Conservation (phyloP, 2,113 vertebrate species). For the Pionites leucogaster region DNA sequence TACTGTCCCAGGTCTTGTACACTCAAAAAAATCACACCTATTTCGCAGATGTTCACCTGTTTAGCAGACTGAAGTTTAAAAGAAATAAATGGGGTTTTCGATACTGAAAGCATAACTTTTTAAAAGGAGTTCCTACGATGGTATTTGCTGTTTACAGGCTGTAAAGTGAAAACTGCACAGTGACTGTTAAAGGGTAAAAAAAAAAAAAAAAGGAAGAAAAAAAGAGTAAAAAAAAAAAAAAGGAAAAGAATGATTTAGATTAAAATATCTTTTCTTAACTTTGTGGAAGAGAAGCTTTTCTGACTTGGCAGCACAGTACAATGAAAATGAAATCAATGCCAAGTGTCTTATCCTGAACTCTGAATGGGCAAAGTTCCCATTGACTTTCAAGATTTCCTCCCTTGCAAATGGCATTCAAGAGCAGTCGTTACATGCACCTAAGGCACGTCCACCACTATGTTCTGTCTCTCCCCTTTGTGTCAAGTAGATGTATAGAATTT, state of each 20-base stretch:
- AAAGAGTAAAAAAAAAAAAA: too few species aligned
- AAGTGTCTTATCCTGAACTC: conserved; percentile 39
- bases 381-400: conserved; percentile 56
- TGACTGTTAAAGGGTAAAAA: background rate
- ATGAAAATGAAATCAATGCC: conserved; percentile 53
- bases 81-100: background rate
- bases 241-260: background rate
- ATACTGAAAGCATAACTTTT: background rate
- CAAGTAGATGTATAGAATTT: conserved; percentile 41
- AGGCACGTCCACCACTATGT: background rate
- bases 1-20: background rate
- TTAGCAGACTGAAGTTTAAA: background rate
- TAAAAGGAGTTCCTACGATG: background rate
- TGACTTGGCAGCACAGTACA: background rate
- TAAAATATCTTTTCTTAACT: conserved; percentile 25
- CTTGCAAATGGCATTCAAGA: conserved; percentile 34
- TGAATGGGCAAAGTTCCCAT: conserved; percentile 47
- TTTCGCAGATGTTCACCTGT: background rate
- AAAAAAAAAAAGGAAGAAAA: rapidly evolving
- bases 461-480: conserved; percentile 57
- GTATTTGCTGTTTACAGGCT: background rate
- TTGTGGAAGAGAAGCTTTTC: background rate
- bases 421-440: background rate
- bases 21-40: background rate
- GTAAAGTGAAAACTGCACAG: background rate